Conservation (phyloP, 2,888 invertebrate species). For the Pammene fasciana region DNA sequence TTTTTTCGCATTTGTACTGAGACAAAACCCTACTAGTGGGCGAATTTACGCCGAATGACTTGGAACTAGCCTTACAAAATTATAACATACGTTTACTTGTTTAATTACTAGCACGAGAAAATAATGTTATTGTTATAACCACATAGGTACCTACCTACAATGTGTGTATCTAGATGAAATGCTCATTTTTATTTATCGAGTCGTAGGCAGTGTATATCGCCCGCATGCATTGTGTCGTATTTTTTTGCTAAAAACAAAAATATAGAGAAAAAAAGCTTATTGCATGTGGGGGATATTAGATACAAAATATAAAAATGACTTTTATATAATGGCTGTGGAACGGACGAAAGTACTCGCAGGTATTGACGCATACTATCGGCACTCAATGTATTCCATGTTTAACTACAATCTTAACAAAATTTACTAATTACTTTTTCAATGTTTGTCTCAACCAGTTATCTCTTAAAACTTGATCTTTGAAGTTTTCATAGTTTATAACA, state of each 20-base stretch:
- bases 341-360: not conserved
- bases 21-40: too few relatives aligned
- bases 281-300: not conserved
- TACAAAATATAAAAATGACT: not conserved
- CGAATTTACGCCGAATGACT: too few relatives aligned
- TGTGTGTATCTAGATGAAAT: conserved; percentile 14
- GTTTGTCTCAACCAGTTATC: conserved; percentile 35
- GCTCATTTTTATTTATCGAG: not conserved
- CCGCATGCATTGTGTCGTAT: not conserved
- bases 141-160: not conserved
- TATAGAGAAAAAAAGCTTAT: not conserved
- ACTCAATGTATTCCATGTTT: conserved; percentile 29
- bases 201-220: not conserved
- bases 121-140: not conserved
- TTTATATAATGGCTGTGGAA: conserved; percentile 11
- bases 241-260: not conserved
- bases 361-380: conserved; percentile 5
- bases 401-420: conserved; percentile 31
- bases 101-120: not conserved
- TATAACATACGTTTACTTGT: not conserved
- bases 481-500: conserved; percentile 41
- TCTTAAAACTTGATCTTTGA: conserved; percentile 38
- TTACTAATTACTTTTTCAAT: conserved; percentile 32
- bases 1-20: too few relatives aligned
- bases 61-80: not conserved